These are phyloP conservation scores for Bungarus multicinctus DNA, from an alignment of 2,113 vertebrate genomes.

Conservation along the genomic window DNA sequence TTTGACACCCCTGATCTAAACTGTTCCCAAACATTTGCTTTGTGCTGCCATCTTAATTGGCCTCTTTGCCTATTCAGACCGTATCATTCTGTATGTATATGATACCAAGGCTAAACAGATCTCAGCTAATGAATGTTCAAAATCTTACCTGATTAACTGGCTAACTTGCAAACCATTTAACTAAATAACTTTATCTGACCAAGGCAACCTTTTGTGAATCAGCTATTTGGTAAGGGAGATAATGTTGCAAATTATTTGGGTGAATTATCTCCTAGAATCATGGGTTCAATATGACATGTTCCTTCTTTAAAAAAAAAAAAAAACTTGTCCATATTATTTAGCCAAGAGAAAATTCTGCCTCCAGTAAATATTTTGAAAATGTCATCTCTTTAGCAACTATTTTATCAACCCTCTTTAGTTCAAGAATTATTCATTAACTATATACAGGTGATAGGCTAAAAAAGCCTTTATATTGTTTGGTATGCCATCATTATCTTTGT, in stretches of 20 bases:
- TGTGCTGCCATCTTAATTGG: background rate
- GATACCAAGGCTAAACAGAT: background rate
- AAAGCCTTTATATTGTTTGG: background rate
- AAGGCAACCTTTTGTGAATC: background rate
- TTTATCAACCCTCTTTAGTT: background rate
- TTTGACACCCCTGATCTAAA: too few relatives aligned
- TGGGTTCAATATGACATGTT: background rate
- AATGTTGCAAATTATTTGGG: background rate
- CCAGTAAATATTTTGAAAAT: conserved; percentile 1
- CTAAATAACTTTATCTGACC: background rate
- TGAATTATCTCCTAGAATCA: background rate
- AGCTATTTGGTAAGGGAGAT: background rate
- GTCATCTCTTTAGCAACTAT: background rate
- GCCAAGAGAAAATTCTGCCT: background rate
- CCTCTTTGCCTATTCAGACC: background rate
- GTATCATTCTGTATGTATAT: background rate
- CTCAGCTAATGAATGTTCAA: background rate
- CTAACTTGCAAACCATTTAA: background rate
- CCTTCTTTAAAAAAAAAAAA: background rate
- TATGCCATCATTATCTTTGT: background rate
- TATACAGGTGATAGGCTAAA: background rate
- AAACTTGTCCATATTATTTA: background rate
- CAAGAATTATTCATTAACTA: background rate
- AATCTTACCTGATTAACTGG: background rate
- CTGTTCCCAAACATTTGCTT: background rate